Evolutionary conservation across 2,797 vertebrate species (phyloP).

Genomic region (Falco peregrinus): DNA sequence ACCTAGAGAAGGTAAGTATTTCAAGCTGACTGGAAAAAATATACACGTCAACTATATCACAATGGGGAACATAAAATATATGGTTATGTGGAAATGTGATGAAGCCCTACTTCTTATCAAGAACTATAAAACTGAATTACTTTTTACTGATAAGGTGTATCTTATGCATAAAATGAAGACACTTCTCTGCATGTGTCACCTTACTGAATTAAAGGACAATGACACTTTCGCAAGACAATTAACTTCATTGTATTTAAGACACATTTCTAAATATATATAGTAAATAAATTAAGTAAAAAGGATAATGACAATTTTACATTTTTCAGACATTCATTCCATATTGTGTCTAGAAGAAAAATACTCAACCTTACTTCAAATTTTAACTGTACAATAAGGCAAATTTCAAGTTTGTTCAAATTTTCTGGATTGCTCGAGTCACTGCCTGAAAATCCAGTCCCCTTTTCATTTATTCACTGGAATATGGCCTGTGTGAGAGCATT

Average conservation of each 20-base stretch:
- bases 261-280: background rate
- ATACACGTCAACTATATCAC: background rate
- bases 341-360: background rate
- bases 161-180: background rate
- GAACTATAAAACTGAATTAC: background rate
- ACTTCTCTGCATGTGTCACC: background rate
- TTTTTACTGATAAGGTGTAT: background rate
- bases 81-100: background rate
- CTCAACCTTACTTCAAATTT: background rate
- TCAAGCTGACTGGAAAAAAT: background rate
- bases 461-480: background rate
- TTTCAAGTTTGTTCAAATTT: background rate
- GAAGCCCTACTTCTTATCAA: background rate
- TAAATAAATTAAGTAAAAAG: background rate
- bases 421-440: background rate
- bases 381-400: background rate
- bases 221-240: background rate
- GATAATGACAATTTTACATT: background rate
- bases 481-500: fast-evolving
- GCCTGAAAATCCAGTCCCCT: background rate
- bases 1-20: background rate
- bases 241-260: background rate
- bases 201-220: background rate
- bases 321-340: background rate
- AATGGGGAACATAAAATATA: background rate